phyloP scores from a whole-genome alignment of 2,113 vertebrate genomes.

The Pelmatolapia mariae region DNA sequence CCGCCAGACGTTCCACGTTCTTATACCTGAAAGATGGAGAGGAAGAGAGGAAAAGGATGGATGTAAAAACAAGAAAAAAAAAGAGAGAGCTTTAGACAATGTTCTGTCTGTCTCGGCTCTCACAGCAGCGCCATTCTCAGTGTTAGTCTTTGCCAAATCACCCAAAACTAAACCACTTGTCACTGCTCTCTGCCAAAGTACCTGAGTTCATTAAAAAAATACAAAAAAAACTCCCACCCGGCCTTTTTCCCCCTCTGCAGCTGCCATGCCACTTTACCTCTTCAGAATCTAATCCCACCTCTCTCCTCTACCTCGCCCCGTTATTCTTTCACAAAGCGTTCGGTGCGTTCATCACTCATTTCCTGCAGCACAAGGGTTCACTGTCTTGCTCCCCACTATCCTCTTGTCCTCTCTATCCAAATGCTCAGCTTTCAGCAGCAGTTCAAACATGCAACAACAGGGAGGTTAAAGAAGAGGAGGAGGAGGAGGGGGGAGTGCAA shows the following conservation, averaged over 20 bases:
- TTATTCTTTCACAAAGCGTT: not conserved
- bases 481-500: not conserved
- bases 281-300: not conserved
- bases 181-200: not conserved
- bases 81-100: not conserved
- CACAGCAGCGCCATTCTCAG: not conserved
- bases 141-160: not conserved
- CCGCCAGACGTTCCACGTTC: constrained; percentile 87
- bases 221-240: not conserved
- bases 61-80: not conserved
- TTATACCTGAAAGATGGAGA: constrained; percentile 80
- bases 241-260: not conserved
- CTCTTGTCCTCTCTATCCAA: not conserved
- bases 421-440: not conserved
- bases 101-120: not conserved
- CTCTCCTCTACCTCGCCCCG: not conserved
- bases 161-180: not conserved
- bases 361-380: not conserved
- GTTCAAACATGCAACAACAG: not conserved
- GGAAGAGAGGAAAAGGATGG: not conserved
- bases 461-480: not conserved
- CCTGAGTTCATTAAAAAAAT: not conserved
- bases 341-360: not conserved
- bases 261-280: not conserved
- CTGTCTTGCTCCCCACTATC: not conserved